A percentile compares a stretch with the other conserved stretches of the same genome.
Evolutionary conservation across 2,113 vertebrate species (phyloP).

Genomic region (Syngnathoides biaculeatus): DNA sequence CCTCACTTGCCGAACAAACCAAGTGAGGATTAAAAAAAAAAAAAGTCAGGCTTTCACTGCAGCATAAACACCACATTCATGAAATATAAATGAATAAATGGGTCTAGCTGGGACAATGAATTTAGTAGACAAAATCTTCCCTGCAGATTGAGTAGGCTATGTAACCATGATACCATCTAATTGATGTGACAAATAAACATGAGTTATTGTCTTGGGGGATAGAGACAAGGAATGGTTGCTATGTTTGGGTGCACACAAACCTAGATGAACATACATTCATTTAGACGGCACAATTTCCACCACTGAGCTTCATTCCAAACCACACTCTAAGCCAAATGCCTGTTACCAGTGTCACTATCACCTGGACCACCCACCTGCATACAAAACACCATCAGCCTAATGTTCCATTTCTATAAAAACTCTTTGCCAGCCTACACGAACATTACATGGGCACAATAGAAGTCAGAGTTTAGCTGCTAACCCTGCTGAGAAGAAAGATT

Average conservation of each 20-base stretch:
- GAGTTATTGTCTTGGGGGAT: slow-evolving; percentile 47
- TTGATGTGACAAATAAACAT: slow-evolving; percentile 60
- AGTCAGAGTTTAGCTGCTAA: neutral
- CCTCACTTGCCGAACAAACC: slow-evolving; percentile 34
- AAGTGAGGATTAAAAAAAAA: slow-evolving; percentile 12
- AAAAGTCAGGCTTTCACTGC: slow-evolving; percentile 36
- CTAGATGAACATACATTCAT: neutral
- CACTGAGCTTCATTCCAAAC: slow-evolving; percentile 31
- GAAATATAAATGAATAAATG: slow-evolving; percentile 70
- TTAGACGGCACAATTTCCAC: slow-evolving; percentile 5
- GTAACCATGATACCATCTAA: slow-evolving; percentile 56
- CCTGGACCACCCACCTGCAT: slow-evolving; percentile 3
- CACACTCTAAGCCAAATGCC: slow-evolving; percentile 12
- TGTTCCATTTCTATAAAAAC: neutral
- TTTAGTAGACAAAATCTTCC: slow-evolving; percentile 61
- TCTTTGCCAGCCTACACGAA: neutral
- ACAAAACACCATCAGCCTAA: neutral
- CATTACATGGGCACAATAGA: neutral
- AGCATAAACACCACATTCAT: slow-evolving; percentile 59
- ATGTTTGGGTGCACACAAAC: neutral
- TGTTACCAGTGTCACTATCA: neutral
- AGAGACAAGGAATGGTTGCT: slow-evolving; percentile 21
- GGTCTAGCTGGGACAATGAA: slow-evolving; percentile 47
- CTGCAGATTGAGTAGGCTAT: slow-evolving; percentile 42
- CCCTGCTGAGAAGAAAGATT: neutral